These are phyloP conservation scores for Leuciscus idus DNA, from an alignment of 2,113 vertebrate genomes.

Conservation along the genomic window DNA sequence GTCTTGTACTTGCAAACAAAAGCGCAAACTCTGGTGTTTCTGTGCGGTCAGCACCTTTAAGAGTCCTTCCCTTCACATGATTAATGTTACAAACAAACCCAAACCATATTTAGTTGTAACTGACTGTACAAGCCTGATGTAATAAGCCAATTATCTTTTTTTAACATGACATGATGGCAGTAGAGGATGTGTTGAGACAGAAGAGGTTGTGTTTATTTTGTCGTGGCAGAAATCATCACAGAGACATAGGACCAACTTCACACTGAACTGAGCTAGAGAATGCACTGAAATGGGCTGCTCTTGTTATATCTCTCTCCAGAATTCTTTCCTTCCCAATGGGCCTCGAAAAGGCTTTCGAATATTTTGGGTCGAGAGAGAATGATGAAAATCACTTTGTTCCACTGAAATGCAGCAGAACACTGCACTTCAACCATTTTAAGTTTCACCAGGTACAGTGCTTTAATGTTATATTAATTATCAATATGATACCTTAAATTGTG, in stretches of 20 bases:
- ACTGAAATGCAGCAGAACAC: neutral
- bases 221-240: neutral
- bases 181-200: neutral
- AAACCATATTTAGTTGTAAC: neutral
- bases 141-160: neutral
- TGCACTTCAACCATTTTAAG: neutral
- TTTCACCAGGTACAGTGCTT: neutral
- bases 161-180: neutral
- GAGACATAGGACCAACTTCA: neutral
- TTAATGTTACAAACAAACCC: neutral
- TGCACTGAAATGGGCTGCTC: neutral
- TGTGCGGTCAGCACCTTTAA: conserved; percentile 12
- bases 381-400: neutral
- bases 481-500: no score
- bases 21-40: neutral
- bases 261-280: neutral
- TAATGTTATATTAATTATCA: neutral
- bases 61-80: neutral
- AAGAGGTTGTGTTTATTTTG: neutral
- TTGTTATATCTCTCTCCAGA: neutral
- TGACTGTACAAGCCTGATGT: neutral
- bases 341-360: neutral
- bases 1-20: conserved; percentile 1
- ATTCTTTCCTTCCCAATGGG: neutral
- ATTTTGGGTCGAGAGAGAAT: neutral